Percentiles rank a stretch among this genome's conserved stretches.
These are phyloP conservation scores for Panopea generosa DNA, from an alignment of 2,888 invertebrate genomes.

Conservation along the genomic window DNA sequence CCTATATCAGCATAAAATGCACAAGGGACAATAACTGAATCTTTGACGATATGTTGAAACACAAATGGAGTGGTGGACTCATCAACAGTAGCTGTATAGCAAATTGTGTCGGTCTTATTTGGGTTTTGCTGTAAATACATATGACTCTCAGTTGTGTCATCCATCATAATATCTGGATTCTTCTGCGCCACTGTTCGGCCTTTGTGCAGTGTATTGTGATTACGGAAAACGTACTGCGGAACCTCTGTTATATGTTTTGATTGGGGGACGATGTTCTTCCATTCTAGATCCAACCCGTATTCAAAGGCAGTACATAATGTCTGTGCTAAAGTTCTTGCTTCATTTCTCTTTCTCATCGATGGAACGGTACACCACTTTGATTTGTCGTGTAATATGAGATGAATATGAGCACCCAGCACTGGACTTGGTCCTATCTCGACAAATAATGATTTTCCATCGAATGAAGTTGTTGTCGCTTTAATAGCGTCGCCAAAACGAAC, in stretches of 20 bases:
- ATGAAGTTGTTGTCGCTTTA: conserved; percentile 21
- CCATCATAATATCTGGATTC: neutral
- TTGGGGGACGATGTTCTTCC: conserved; percentile 1
- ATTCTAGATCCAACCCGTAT: conserved; percentile 2
- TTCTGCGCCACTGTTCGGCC: neutral
- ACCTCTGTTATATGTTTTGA: conserved; percentile 5
- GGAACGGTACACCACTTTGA: conserved; percentile 8
- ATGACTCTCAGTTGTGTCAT: neutral
- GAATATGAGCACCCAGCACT: conserved; percentile 29
- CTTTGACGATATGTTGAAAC: conserved; percentile 40
- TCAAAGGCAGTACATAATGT: conserved; percentile 8
- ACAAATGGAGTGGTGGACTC: conserved; percentile 31
- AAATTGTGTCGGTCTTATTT: neutral
- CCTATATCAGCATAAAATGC: conserved; percentile 66
- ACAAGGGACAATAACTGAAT: conserved; percentile 40
- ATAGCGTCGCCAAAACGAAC: conserved; percentile 62
- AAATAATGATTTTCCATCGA: conserved; percentile 47
- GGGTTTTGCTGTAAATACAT: neutral
- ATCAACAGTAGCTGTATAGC: neutral
- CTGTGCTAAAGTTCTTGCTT: conserved; percentile 2
- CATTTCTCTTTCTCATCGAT: conserved; percentile 18
- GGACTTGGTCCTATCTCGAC: conserved; percentile 56
- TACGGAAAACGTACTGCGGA: conserved; percentile 1
- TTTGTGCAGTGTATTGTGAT: neutral
- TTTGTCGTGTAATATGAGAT: conserved; percentile 18